phyloP scores from a whole-genome alignment of 2,888 invertebrate genomes.

The Byasa hedistus region DNA sequence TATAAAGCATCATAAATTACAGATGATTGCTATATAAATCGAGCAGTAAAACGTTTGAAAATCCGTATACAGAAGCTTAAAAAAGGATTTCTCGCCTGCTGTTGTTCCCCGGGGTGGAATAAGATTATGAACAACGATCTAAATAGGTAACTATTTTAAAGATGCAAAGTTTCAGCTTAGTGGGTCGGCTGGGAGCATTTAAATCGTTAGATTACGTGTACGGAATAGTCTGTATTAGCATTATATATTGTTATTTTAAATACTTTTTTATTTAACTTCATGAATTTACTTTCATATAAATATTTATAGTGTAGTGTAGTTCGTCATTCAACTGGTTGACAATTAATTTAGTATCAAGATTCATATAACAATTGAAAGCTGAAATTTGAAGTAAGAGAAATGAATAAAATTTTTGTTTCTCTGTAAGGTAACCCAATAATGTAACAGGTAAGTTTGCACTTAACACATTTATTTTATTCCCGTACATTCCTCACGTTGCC shows the following conservation, averaged over 20 bases:
- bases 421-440: too few relatives aligned
- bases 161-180: constrained; percentile 24
- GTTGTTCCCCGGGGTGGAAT: constrained; percentile 19
- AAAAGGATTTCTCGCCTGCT: constrained; percentile 19
- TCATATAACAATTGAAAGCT: too few relatives aligned
- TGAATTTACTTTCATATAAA: neutral
- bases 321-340: too few relatives aligned
- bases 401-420: too few relatives aligned
- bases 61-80: constrained; percentile 8
- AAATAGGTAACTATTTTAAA: constrained; percentile 28
- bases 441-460: constrained; percentile 4
- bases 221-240: constrained; percentile 5
- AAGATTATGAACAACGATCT: constrained; percentile 28
- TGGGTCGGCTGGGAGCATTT: constrained; percentile 25
- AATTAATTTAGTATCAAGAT: too few relatives aligned
- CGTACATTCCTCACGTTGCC: constrained; percentile 6
- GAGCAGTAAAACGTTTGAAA: neutral
- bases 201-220: constrained; percentile 18
- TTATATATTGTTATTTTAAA: constrained; percentile 4
- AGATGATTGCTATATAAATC: too few relatives aligned
- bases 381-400: too few relatives aligned
- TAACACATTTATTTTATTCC: constrained; percentile 8
- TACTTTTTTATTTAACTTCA: neutral
- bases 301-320: too few relatives aligned
- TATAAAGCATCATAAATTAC: too few relatives aligned